Conservation (phyloP, 2,797 vertebrate genomes). For the Leptoclinus maculatus region DNA sequence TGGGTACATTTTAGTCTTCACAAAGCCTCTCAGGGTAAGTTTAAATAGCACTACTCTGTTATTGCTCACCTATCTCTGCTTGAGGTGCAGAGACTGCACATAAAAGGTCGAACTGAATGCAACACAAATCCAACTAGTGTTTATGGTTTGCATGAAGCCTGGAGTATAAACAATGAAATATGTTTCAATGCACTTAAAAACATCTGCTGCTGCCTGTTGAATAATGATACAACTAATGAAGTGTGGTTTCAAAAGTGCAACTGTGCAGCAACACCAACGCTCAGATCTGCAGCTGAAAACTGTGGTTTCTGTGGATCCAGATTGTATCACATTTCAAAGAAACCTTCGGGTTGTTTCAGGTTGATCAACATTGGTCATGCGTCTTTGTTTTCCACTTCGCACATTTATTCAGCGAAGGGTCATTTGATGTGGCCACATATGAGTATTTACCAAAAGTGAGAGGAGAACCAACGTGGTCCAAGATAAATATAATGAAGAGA, state of each 20-base stretch:
- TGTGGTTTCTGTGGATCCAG: slow-evolving; percentile 13
- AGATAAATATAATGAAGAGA: neutral
- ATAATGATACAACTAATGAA: neutral
- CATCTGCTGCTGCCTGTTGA: neutral
- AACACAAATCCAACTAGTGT: neutral
- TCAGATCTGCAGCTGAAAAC: neutral
- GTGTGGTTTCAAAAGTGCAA: neutral
- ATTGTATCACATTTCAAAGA: neutral
- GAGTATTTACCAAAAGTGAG: neutral
- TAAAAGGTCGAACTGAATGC: neutral
- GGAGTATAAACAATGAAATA: too few species aligned
- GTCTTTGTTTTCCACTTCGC: neutral
- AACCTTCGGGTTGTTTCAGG: neutral
- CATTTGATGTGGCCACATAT: neutral
- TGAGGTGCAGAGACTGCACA: neutral
- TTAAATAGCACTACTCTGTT: neutral
- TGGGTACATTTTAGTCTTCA: neutral
- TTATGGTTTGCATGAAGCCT: neutral
- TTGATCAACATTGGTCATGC: neutral
- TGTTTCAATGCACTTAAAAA: neutral
- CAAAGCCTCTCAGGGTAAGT: neutral
- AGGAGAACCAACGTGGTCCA: neutral
- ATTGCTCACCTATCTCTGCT: neutral
- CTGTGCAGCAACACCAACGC: neutral
- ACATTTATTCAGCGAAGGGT: neutral